Base-by-base conservation (phyloP, 2,797 vertebrate species). In the Acridotheres tristis region DNA sequence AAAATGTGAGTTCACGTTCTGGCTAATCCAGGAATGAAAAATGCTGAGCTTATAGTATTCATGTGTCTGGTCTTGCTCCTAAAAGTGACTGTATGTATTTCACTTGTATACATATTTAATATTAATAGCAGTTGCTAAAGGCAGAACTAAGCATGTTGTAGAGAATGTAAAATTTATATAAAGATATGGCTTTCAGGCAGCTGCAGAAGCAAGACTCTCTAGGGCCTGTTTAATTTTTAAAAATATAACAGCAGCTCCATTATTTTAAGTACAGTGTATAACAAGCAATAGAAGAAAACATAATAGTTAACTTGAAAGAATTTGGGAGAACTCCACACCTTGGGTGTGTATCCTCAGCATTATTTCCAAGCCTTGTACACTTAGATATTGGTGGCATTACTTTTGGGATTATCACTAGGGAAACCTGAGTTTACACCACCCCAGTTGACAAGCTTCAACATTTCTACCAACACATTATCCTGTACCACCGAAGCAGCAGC, bases 221-320 rank as follows among this genome's bases (percentile, higher is more conserved):
- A 75, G 51, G 47, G 81, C 13, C 38, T 77, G 17, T 21, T 22
- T 40, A 2, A 7, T 48, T 42, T 42, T 45, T 3, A 1, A 29
- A 32, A 54, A 48, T 8, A 0, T 8, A 81, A 58, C 57, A 77
- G 45, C 53, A 83, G n/a, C 21, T 82, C 20, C 36, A 18, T 6
- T 59, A 45, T 8, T 48, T 0, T 15, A 55, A 59, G 5, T 40
- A n/a, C 26, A 73, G 25, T 0, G 0, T 40, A 3, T 43, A 58
- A 74, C 17, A 71, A 65, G 36, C 30, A 86, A 36, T 3, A 61
- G 32, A 43, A 69, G 9, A 34, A 77, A 78, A 68, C 0, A 1
- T 5, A 85, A 67, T 11, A 8, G 21, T 47, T 80, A 57, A 61
- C 23, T 69, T 84, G 9, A 69, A 88, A 74, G 8, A 72, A 23